Evolutionary conservation across 2,797 vertebrate genomes (phyloP).

Genomic region (Leptoclinus maculatus): DNA sequence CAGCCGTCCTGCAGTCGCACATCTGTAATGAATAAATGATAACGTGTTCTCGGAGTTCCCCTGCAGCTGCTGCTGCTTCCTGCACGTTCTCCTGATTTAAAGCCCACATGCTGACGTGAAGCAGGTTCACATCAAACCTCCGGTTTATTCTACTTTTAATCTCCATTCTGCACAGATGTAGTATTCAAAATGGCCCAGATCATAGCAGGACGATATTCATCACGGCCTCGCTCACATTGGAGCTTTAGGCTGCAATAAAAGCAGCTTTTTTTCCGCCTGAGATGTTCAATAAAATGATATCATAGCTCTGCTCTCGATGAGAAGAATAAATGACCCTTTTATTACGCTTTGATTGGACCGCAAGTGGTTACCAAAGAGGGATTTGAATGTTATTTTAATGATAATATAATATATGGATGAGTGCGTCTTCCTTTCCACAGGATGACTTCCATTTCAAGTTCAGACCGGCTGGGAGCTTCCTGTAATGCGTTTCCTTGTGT

Average conservation of each 20-base stretch:
- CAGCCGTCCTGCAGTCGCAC: constrained; percentile 47
- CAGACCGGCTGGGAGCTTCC: background rate
- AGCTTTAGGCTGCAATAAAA: constrained; percentile 51
- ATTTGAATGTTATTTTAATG: constrained; percentile 34
- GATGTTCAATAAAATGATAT: constrained; percentile 47
- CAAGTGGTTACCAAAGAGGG: background rate
- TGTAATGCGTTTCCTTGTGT: background rate
- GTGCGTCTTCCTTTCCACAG: background rate
- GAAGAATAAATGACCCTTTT: constrained; percentile 28
- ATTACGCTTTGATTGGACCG: background rate
- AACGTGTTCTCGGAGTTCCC: constrained; percentile 24
- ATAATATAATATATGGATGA: constrained; percentile 2
- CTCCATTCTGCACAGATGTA: constrained; percentile 20
- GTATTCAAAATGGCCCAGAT: constrained; percentile 11
- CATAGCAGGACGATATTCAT: constrained; percentile 17
- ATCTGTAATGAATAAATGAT: constrained; percentile 72
- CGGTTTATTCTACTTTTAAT: constrained; percentile 48
- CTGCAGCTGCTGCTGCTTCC: constrained; percentile 34
- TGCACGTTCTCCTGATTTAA: constrained; percentile 23
- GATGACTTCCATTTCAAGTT: background rate
- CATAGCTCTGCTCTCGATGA: constrained; percentile 28
- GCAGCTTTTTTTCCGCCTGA: constrained; percentile 39
- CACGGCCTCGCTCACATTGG: background rate
- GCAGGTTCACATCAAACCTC: constrained; percentile 15
- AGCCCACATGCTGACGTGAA: constrained; percentile 15